Evolutionary conservation across 2,797 vertebrate genomes (phyloP).

Genomic region (Dicrostonyx torquatus): DNA sequence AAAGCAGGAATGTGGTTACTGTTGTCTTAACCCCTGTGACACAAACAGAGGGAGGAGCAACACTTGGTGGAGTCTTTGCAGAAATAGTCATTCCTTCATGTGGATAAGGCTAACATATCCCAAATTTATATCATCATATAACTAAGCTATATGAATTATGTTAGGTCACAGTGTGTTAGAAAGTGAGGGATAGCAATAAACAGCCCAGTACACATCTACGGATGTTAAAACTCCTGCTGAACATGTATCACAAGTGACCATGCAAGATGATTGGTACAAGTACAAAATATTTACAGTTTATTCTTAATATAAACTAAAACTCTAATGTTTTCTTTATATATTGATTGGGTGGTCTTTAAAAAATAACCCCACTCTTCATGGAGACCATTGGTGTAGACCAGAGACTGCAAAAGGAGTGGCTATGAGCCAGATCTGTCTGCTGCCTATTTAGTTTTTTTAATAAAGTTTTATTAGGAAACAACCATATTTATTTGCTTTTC

Average conservation of each 20-base stretch:
- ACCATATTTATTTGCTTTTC: background rate
- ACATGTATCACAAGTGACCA: background rate
- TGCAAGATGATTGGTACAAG: background rate
- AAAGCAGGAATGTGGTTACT: background rate
- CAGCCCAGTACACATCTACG: background rate
- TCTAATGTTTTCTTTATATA: background rate
- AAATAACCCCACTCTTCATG: background rate
- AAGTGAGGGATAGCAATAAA: background rate
- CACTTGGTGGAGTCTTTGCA: background rate
- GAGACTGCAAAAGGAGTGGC: background rate
- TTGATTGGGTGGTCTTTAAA: background rate
- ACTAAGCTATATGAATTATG: background rate
- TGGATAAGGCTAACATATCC: background rate
- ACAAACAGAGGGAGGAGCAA: background rate
- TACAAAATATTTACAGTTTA: background rate
- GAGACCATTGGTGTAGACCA: background rate
- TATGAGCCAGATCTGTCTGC: background rate
- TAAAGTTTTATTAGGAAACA: conserved; percentile 32
- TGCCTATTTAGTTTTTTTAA: background rate
- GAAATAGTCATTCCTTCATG: background rate
- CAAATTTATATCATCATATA: conserved; percentile 9
- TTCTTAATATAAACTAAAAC: background rate
- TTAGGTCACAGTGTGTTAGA: background rate
- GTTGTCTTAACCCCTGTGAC: background rate
- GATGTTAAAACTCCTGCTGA: background rate